Evolutionary conservation across 2,113 vertebrate genomes (phyloP).

Genomic region (Lipotes vexillifer): DNA sequence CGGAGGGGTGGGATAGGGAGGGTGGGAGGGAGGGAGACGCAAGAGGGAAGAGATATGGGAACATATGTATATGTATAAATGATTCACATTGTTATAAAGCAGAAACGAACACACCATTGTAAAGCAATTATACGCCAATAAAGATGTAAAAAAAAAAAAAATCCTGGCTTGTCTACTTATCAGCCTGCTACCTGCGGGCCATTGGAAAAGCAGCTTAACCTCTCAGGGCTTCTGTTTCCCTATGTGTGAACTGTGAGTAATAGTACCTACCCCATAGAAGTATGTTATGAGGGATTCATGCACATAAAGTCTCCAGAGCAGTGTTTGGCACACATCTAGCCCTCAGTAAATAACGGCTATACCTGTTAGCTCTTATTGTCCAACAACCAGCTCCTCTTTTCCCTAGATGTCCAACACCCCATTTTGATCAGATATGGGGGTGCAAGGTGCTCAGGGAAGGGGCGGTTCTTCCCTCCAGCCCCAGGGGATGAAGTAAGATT

Average conservation of each 20-base stretch:
- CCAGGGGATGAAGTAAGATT: neutral
- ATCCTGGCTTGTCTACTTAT: neutral
- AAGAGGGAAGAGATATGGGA: no score
- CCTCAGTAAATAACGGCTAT: neutral
- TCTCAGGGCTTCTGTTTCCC: neutral
- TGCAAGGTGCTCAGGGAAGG: neutral
- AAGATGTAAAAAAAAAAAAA: no score
- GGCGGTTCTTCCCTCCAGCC: neutral
- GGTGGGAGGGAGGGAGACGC: no score
- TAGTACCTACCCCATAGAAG: neutral
- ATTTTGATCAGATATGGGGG: neutral
- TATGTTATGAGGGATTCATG: neutral
- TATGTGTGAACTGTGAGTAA: neutral
- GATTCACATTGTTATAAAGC: no score
- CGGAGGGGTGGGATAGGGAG: no score
- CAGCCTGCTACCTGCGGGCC: neutral
- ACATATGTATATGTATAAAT: no score
- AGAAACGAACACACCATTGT: no score
- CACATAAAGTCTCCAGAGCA: accelerated
- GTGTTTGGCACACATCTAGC: neutral
- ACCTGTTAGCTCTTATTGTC: neutral
- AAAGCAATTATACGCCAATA: no score
- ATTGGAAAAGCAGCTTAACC: neutral
- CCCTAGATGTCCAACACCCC: neutral
- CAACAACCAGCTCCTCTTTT: neutral